These are phyloP conservation scores for Orthosia cruda DNA, from an alignment of 2,888 invertebrate species.

Conservation along the genomic window DNA sequence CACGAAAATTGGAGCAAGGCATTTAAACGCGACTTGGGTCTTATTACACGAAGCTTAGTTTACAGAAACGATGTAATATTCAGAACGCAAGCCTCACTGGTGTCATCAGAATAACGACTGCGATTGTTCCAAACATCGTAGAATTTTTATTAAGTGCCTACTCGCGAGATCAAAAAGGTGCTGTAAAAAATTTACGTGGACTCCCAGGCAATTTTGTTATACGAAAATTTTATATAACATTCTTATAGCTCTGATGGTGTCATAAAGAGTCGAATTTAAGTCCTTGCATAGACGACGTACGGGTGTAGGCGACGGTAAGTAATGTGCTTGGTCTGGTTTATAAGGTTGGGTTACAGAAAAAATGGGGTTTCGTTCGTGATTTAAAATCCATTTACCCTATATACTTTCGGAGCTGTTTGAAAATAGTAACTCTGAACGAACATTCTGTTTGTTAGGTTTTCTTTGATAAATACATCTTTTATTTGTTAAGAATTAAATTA, in stretches of 20 bases:
- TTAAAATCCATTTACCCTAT: conserved; percentile 21
- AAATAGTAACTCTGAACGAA: background rate
- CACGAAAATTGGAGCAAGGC: conserved; percentile 36
- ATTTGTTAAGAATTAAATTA: no score
- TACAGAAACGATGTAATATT: conserved; percentile 53
- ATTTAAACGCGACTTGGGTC: conserved; percentile 38
- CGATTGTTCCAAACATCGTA: conserved; percentile 75
- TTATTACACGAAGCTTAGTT: conserved; percentile 46
- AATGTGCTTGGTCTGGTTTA: conserved; percentile 30
- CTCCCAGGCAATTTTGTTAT: conserved; percentile 79
- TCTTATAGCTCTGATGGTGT: conserved; percentile 77
- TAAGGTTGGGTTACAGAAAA: conserved; percentile 31
- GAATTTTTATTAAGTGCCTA: conserved; percentile 82
- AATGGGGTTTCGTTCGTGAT: conserved; percentile 32
- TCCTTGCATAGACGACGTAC: conserved; percentile 70
- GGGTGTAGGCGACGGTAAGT: conserved; percentile 34
- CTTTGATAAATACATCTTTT: no score
- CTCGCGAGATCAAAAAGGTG: conserved; percentile 75
- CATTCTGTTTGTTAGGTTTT: no score
- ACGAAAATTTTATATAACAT: conserved; percentile 81
- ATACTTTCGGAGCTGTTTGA: background rate
- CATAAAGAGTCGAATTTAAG: conserved; percentile 82
- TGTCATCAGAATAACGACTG: conserved; percentile 73
- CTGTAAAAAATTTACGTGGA: conserved; percentile 82
- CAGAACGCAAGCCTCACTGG: conserved; percentile 50